These are phyloP conservation scores for Sandelia bainsii DNA, from an alignment of 2,797 vertebrate genomes.

Conservation along the genomic window DNA sequence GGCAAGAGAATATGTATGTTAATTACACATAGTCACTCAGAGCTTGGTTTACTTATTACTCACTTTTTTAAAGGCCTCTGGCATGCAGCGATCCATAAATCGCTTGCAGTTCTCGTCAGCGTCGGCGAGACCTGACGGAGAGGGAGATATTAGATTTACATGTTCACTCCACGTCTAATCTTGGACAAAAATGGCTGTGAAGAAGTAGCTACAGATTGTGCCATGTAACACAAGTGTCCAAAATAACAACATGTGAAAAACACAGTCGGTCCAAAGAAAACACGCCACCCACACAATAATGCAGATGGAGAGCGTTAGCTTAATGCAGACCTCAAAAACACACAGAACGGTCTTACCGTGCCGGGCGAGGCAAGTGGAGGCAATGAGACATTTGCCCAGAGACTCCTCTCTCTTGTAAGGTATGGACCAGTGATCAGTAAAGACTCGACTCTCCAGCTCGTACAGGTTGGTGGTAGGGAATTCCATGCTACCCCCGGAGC, in stretches of 20 bases:
- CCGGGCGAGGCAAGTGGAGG: slow-evolving; percentile 94
- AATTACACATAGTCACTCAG: not conserved
- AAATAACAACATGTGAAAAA: slow-evolving; percentile 61
- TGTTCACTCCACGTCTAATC: slow-evolving; percentile 11
- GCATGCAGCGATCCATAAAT: slow-evolving; percentile 98
- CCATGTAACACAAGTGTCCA: slow-evolving; percentile 25
- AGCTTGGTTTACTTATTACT: slow-evolving; percentile 34
- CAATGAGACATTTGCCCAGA: slow-evolving; percentile 96
- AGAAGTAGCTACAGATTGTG: slow-evolving; percentile 23
- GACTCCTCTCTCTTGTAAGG: slow-evolving; percentile 98
- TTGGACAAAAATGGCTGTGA: slow-evolving; percentile 7
- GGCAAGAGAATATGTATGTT: not conserved
- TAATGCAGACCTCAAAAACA: not conserved
- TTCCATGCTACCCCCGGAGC: slow-evolving; percentile 94
- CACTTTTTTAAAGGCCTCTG: slow-evolving; percentile 99
- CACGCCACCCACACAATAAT: slow-evolving; percentile 34
- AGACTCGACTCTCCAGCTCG: slow-evolving; percentile 96
- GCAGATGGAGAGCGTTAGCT: slow-evolving; percentile 30
- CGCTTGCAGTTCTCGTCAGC: slow-evolving; percentile 99
- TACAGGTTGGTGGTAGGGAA: slow-evolving; percentile 99
- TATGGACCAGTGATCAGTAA: slow-evolving; percentile 99
- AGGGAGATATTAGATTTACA: slow-evolving; percentile 19
- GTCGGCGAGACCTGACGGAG: slow-evolving; percentile 90
- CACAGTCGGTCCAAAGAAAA: slow-evolving; percentile 38
- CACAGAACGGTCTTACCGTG: slow-evolving; percentile 85